Evolutionary conservation across 1,140 invertebrate genomes (phyloP), one percentile per base, ranked within the genome.

Genomic region (Pseudomyrmex sp.): DNA sequence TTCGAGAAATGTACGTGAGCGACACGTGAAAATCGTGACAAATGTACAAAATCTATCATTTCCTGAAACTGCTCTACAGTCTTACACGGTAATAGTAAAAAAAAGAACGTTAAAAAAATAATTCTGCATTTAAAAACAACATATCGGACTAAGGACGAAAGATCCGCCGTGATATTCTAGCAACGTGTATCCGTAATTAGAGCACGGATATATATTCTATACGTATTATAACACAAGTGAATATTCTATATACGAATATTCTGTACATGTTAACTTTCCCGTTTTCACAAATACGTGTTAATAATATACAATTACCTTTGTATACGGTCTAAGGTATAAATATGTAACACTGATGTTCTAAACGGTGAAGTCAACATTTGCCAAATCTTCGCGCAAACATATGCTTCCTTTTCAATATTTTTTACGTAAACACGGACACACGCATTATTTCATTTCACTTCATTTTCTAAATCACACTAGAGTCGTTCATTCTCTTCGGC

Each of bases 401-500:
- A 54, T 48, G 46, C 0, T 66, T 62, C 63, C 48, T 74, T 62
- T 9, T 8, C 7, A 5, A 44, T 20, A 62, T 10, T 75, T 35
- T 82, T 61, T 62, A 20, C 69, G 75, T 58, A 79, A 54, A 79
- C 15, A 48, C 35, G 20, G 13, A 69, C 20, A 77, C 10, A 66
- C 61, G 18, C 13, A 70, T 59, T 52, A 70, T 26, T 5, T 35
- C 5, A 35, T 35, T n/a, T 59, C 23, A 65, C 20, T 80, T 73
- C 1, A 66, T 52, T 62, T 80, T 48, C 44, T 73, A 80, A 80
- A 13, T 84, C 9, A 46, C 88, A 46, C 88, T 91, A 93, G 1
- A 94, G 88, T 77, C 90, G 87, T 70, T 90, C 90, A 50, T 92
- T 93, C 77, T 93, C 92, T 7, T 93, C 92, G 0, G 66, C 2